Conservation (phyloP, 2,113 vertebrate species). For the Sylvilagus bachmani region DNA sequence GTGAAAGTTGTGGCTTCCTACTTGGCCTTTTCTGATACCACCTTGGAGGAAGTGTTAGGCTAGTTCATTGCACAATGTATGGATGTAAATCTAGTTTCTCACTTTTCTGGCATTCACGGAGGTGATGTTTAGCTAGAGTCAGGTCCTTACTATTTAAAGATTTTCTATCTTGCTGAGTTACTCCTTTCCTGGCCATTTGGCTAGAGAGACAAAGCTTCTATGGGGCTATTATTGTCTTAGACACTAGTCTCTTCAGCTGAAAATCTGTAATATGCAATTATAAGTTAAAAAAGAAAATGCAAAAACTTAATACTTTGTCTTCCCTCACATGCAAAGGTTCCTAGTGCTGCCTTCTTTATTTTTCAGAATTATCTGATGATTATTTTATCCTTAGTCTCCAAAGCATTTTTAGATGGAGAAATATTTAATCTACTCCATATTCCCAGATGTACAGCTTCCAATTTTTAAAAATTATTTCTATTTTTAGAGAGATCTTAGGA, state of each 20-base stretch:
- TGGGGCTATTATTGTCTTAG: not conserved
- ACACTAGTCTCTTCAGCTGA: not conserved
- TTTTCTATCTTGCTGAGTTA: not conserved
- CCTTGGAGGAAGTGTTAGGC: not conserved
- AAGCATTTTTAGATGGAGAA: not conserved
- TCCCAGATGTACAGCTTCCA: not conserved
- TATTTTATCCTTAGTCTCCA: not conserved
- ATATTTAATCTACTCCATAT: not conserved
- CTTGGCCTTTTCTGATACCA: not conserved
- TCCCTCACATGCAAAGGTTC: not conserved
- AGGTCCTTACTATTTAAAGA: not conserved
- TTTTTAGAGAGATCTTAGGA: not conserved
- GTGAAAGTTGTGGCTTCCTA: not conserved
- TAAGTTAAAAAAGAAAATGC: not conserved
- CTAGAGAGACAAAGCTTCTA: not conserved
- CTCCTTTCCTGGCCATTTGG: not conserved
- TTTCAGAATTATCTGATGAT: not conserved
- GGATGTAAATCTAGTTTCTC: not conserved
- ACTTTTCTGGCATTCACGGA: not conserved
- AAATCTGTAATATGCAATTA: not conserved
- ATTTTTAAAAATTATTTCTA: not conserved
- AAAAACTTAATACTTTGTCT: not conserved
- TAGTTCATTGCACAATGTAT: not conserved
- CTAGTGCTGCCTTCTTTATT: not conserved
- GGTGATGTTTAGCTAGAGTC: not conserved